Evolutionary conservation across 2,797 vertebrate genomes (phyloP).

Genomic region (Pantherophis vulpinus): DNA sequence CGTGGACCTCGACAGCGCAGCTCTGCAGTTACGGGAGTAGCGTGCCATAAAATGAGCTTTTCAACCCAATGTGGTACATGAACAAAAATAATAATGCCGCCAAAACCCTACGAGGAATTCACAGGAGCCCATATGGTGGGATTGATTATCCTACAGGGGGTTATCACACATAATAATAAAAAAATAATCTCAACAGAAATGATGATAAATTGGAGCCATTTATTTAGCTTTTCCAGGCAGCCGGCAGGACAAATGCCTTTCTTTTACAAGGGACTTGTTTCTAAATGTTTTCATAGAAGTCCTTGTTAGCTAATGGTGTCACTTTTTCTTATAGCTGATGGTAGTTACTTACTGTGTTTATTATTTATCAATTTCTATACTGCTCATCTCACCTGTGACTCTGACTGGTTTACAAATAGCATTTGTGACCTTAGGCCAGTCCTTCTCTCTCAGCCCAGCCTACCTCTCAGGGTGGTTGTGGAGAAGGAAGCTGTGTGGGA

Average conservation of each 20-base stretch:
- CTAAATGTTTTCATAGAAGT: neutral
- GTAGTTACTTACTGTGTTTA: neutral
- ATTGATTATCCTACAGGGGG: neutral
- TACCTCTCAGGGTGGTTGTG: neutral
- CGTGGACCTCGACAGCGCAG: neutral
- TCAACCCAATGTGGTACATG: neutral
- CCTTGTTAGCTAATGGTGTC: neutral
- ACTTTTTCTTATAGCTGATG: slow-evolving; percentile 16
- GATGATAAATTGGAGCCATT: neutral
- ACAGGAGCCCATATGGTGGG: neutral
- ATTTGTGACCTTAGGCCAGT: neutral
- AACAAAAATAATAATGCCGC: neutral
- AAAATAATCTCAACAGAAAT: neutral
- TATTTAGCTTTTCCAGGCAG: neutral
- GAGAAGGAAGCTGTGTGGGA: neutral
- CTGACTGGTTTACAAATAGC: neutral
- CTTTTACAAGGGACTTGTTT: neutral
- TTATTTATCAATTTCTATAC: neutral
- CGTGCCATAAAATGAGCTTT: neutral
- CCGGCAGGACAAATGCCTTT: neutral
- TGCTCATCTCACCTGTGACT: neutral
- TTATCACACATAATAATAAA: neutral
- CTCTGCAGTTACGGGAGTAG: neutral
- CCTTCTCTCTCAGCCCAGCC: neutral
- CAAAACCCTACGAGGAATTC: neutral